Base-by-base conservation (phyloP, 2,113 vertebrate species). In the Elephantulus edwardii region DNA sequence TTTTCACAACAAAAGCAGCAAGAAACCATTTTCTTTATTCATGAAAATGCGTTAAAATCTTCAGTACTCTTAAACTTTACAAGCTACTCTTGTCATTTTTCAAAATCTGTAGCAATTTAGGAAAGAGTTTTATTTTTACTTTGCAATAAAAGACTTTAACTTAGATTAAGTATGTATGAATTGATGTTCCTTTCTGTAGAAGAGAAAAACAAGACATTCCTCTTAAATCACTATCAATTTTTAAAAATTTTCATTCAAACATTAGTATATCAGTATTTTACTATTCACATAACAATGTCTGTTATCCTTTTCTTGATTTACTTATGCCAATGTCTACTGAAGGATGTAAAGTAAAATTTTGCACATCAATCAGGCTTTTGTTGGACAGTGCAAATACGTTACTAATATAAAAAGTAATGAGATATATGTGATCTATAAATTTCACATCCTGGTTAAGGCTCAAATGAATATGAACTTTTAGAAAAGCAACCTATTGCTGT, bases 11-110 rank as follows among this genome's bases (percentile, higher is more conserved):
- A 64, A 92, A 90, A 83, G 13, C 54, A 80, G 5, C 13, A 76
- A 16, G 66, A 0, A 72, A 60, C 50, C 20, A 16, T 44, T 75
- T 77, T 79, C 8, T 76, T 38, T 90, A 84, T 84, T 62, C 4
- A 40, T 62, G 52, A 82, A 83, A 72, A 89, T 87, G 44, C 58
- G 54, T 64, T n/a, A 30, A 28, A 87, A 12, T 78, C 78, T 91
- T 86, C 13, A 71, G 24, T 60, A 66, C 66, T 74, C 33, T 85
- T 19, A 83, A 70, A 19, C 33, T 90, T 71, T 58, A 20, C 28
- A 84, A 78, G 26, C 2, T 83, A 46, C 30, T n/a, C 44, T 46
- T 82, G 16, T 62, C 40, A 19, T 30, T 78, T 66, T 81, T 81
- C 54, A 30, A 19, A 56, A 26, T 22, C 40, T 66, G 6, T 77